phyloP scores from a whole-genome alignment of 2,113 vertebrate species.

The Proteles cristata region DNA sequence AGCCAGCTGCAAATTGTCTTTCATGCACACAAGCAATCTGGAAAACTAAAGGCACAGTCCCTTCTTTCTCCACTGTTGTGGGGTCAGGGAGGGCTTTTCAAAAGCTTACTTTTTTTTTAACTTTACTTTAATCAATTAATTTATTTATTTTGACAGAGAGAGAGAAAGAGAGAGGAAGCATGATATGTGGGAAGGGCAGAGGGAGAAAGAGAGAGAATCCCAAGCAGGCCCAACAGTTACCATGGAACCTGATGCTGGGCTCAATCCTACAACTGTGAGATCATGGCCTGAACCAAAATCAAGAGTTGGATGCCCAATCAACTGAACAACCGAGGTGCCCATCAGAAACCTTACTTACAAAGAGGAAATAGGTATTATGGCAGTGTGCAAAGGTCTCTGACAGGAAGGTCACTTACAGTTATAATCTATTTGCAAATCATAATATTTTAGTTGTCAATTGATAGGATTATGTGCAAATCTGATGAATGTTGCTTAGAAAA shows the following conservation, averaged over 20 bases:
- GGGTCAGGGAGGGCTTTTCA: neutral
- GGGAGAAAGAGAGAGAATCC: no score
- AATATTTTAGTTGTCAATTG: neutral
- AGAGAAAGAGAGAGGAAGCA: no score
- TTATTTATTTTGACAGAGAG: no score
- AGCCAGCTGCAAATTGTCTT: neutral
- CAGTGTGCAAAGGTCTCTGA: neutral
- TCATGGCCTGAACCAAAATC: no score
- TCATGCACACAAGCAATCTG: neutral
- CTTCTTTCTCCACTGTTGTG: neutral
- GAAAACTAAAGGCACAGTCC: neutral
- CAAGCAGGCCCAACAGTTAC: no score
- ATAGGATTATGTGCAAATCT: neutral
- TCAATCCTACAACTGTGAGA: no score
- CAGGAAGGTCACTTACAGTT: neutral
- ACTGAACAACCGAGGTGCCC: no score
- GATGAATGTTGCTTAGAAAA: neutral
- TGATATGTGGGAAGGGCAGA: no score
- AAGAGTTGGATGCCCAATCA: no score
- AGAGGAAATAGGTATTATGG: neutral
- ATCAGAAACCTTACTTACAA: neutral
- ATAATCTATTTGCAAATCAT: neutral
- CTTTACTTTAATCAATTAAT: no score
- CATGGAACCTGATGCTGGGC: no score
- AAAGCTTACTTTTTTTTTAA: no score